Evolutionary conservation across 2,888 invertebrate species (phyloP), one percentile per base, ranked within the genome.

Genomic region (Lycaena phlaeas): DNA sequence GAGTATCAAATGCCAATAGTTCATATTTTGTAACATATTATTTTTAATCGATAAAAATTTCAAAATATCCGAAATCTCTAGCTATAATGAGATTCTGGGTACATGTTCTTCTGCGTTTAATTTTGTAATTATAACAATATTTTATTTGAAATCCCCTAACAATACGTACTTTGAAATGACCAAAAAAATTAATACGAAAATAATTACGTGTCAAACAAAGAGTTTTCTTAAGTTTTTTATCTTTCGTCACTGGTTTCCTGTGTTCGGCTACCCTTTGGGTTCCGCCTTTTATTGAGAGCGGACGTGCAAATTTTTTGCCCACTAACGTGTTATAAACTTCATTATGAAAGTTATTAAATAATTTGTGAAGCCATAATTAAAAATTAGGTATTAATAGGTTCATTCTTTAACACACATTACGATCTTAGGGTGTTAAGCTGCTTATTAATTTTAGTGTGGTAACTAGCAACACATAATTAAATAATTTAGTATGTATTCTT

Each of bases 331-430:
- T 53, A 68, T 70, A 50, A 56, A 53, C 51, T 56, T 72, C 65
- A 69, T 76, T 68, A 72, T 63, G 59, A 68, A 59, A 48, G 50
- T 51, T 40, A 61, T 66, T 67, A 61, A 60, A 60, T 64, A 63
- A 70, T 64, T 68, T 64, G 48, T 50, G 47, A 53, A 47, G 51
- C 49, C 54, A 52, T 67, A 66, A 81, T 82, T 81, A 81, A 70
- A 76, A 79, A 82, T 81, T 79, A 74, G 59, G 59, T 58, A 53
- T 56, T 51, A 47, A 51, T 51, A 50, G 46, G 53, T 48, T 53
- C 51, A 52, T 57, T 64, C 60, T 60, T 63, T 63, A n/a, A n/a
- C n/a, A n/a, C n/a, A n/a, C n/a, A n/a, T n/a, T n/a, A n/a, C n/a
- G n/a, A n/a, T n/a, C n/a, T 61, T 52, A 55, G 52, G 54, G 37